Conservation (phyloP, 2,113 vertebrate species). For the Loxodonta africana region DNA sequence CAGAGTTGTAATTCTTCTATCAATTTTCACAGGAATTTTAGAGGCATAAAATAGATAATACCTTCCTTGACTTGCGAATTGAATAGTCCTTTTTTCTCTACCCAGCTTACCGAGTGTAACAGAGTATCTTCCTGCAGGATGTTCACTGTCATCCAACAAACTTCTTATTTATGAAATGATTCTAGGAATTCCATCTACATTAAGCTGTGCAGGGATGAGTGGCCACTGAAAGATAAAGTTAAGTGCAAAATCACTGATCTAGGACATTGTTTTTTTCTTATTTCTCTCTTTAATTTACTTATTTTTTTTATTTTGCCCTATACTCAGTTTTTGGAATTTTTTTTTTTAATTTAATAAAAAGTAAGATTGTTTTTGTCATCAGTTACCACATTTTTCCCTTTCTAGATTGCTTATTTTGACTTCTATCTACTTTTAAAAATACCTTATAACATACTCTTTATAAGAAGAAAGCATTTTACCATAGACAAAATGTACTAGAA, state of each 20-base stretch:
- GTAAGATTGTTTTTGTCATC: not conserved
- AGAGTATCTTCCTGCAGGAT: not conserved
- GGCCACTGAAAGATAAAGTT: not conserved
- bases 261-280: not conserved
- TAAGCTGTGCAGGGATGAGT: not conserved
- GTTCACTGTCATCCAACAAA: not conserved
- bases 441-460: not conserved
- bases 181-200: not conserved
- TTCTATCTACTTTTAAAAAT: not conserved
- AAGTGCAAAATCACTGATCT: not conserved
- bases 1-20: constrained; percentile 27
- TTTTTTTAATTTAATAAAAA: constrained; percentile 15
- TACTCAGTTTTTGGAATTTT: not conserved
- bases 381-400: not conserved
- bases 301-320: not conserved
- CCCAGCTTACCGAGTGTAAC: not conserved
- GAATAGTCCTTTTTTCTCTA: not conserved
- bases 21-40: constrained; percentile 46
- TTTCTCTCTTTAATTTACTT: not conserved
- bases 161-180: constrained; percentile 8
- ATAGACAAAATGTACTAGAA: not conserved
- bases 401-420: not conserved
- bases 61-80: not conserved
- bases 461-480: not conserved
- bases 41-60: not conserved